Percentiles rank a stretch among this genome's conserved stretches.
Evolutionary conservation across 2,888 invertebrate species (phyloP).

Genomic region (Philonicus albiceps): DNA sequence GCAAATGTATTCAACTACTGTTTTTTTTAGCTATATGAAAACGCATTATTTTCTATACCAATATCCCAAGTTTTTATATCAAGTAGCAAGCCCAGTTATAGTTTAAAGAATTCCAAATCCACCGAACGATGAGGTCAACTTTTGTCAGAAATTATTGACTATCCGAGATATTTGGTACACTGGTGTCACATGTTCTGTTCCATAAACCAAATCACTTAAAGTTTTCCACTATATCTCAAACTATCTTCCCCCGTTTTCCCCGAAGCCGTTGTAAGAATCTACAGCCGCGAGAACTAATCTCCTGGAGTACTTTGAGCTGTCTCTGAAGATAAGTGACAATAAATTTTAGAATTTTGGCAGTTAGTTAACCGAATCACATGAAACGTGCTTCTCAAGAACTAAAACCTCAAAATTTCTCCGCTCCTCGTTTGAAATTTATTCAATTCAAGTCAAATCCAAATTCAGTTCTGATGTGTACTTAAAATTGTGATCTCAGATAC

Average conservation of each 20-base stretch:
- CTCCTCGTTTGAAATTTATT: not conserved
- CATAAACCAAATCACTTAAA: not conserved
- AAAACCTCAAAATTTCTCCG: not conserved
- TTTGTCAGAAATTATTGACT: not conserved
- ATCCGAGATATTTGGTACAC: not conserved
- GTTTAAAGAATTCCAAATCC: not conserved
- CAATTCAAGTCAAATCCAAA: not conserved
- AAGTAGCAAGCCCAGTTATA: no score
- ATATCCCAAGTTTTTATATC: no score
- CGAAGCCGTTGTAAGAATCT: not conserved
- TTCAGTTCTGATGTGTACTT: not conserved
- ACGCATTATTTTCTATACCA: no score
- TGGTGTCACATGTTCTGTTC: not conserved
- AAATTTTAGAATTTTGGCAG: not conserved
- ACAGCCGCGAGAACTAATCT: not conserved
- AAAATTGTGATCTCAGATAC: not conserved
- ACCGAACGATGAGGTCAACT: not conserved
- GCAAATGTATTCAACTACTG: no score
- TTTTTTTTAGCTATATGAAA: no score
- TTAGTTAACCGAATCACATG: not conserved
- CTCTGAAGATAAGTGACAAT: not conserved
- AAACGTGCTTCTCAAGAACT: not conserved
- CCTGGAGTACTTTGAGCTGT: not conserved
- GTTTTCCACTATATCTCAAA: not conserved
- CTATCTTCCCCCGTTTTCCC: not conserved